Evolutionary conservation across 2,888 invertebrate species (phyloP), one percentile per base, ranked within the genome.

Genomic region (Drosophila niveifrons): DNA sequence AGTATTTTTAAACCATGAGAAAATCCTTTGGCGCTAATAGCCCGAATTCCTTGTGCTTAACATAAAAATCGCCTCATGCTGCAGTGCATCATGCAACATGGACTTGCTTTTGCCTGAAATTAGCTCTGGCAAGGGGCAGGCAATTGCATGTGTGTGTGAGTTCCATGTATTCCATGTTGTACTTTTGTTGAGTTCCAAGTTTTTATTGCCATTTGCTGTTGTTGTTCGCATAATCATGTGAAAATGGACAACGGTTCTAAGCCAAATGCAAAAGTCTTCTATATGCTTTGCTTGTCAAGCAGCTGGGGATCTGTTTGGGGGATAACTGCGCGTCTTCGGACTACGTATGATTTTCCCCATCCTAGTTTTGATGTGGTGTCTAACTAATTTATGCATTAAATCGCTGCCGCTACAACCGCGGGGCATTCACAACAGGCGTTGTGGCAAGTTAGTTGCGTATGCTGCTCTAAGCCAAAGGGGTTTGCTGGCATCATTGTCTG

Each of bases 21-120:
- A 91, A 90, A 91, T 90, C 91, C 90, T 88, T 91, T 91, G 91
- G 91, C 91, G 91, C 91, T 91, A 91, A 90, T 91, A 90, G 90
- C 89, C 90, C 89, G 89, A 90, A 91, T 90, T 90, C 84, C 85
- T 88, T 84, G 81, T 89, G 89, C 85, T 87, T 82, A 88, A 87
- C 85, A 85, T 89, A 88, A 87, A 87, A 89, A 82, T 86, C 85
- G 88, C 87, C 82, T 76, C 85, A 76, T 88, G 88, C 78, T 75
- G 72, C 86, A 76, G 64, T 80, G 76, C 85, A 82, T 86, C 85
- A 87, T 84, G 85, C 88, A 76, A 84, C 66, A 84, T 78, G 73
- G 75, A 41, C 53, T 53, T 41, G 53, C 28, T 28, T 3, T 28
- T 55, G 63, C 77, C 68, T 50, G 47, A 80, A 80, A 77, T 83